These are phyloP conservation scores for Willowsia nigromaculata DNA, from an alignment of 2,888 invertebrate species.

Conservation along the genomic window DNA sequence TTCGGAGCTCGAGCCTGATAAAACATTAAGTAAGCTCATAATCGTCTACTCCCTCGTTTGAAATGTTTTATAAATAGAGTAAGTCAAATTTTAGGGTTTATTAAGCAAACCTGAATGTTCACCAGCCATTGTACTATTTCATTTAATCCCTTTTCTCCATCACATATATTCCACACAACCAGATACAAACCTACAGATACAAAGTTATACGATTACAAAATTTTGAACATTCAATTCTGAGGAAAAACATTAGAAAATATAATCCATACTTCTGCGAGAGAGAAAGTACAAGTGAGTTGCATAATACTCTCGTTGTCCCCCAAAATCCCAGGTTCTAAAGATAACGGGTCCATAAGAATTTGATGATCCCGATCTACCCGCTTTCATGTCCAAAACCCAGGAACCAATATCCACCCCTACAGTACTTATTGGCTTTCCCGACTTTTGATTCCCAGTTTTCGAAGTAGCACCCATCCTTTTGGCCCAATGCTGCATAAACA, in stretches of 20 bases:
- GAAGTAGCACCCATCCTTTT: slow-evolving; percentile 89
- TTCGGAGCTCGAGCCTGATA: slow-evolving; percentile 97
- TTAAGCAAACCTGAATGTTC: slow-evolving; percentile 88
- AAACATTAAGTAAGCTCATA: not conserved
- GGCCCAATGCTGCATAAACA: slow-evolving; percentile 89
- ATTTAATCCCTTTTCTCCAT: slow-evolving; percentile 93
- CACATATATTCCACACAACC: slow-evolving; percentile 96
- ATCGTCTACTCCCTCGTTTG: not conserved
- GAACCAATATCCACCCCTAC: slow-evolving; percentile 99
- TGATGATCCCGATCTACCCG: slow-evolving; percentile 84
- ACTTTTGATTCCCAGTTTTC: slow-evolving; percentile 82
- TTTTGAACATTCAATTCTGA: no score
- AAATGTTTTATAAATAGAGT: not conserved
- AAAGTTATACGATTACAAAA: no score
- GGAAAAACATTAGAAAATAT: no score
- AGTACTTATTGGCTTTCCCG: slow-evolving; percentile 92
- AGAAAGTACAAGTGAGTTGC: slow-evolving; percentile 99
- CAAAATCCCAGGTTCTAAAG: slow-evolving; percentile 99
- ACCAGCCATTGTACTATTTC: slow-evolving; percentile 97
- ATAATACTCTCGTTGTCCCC: slow-evolving; percentile 98
- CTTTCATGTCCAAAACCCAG: slow-evolving; percentile 94
- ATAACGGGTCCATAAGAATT: slow-evolving; percentile 89
- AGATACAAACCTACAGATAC: slow-evolving; percentile 88
- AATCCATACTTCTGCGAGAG: slow-evolving; percentile 90
- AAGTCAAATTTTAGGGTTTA: not conserved